Base-by-base conservation (phyloP, 2,888 invertebrate species). In the Aphodius sticticus region DNA sequence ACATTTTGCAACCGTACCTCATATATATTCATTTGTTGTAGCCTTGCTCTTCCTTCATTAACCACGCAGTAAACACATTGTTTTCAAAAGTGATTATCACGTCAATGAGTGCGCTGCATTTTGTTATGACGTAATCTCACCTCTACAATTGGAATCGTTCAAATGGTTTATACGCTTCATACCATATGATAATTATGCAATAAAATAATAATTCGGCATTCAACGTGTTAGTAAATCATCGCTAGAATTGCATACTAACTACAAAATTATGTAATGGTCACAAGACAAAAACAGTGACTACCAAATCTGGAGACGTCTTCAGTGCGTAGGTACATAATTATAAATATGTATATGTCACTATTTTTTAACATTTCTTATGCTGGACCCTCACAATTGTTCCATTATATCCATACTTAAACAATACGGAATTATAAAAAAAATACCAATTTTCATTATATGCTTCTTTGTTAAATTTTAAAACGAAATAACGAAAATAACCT, bases 21-120 rank as follows among this genome's bases (percentile, higher is more conserved):
- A 53, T 53, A 53, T 53, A 53, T 53, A 53, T 53, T 53, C 53
- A 53, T 53, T 53, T 53, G 9, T 53, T 12, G 53, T 53, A 53
- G 53, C 53, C 53, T 53, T 53, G 53, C 53, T 53, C 53, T 53
- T 53, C 53, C 53, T 53, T 53, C 53, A 53, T 53, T 53, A 53
- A 5, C 53, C 53, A 53, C 53, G 53, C 53, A 9, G 53, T 53
- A 53, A 53, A 53, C 53, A 53, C 53, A 53, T 53, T 53, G 53
- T 53, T 53, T 53, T 53, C 53, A 53, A 53, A 53, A 53, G 53
- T 53, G 12, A 53, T 53, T 53, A 53, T 53, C 53, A 53, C 53
- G 53, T 53, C 53, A 53, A 53, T 53, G 53, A 53, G 53, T 53
- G 7, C 53, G 53, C 53, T 53, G 53, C 53, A 53, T 53, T 26